These are phyloP conservation scores for Euura lappo DNA, from an alignment of 1,140 invertebrate species.

Conservation along the genomic window DNA sequence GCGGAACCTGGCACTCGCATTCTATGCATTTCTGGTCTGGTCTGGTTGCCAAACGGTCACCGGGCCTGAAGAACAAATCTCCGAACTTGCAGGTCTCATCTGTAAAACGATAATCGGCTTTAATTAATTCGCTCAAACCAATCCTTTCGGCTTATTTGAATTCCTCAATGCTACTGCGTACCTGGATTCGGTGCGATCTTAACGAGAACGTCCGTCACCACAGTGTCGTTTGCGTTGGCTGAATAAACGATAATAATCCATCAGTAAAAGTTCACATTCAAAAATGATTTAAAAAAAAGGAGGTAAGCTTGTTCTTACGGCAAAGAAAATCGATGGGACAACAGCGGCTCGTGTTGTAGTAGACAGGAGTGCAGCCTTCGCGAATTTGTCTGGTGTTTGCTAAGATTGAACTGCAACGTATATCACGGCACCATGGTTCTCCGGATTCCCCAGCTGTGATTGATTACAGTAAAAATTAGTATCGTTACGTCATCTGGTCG, in stretches of 20 bases:
- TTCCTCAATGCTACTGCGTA: neutral
- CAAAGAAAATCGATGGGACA: conserved; percentile 62
- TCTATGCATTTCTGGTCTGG: conserved; percentile 49
- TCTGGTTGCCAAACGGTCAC: conserved; percentile 50
- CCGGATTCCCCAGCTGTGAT: neutral
- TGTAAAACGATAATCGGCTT: neutral
- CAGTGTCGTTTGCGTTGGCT: conserved; percentile 12
- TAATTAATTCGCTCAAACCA: too few species aligned
- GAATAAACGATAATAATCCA: conserved; percentile 5
- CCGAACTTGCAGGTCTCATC: conserved; percentile 52
- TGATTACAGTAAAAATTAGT: neutral
- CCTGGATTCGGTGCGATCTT: neutral
- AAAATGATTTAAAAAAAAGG: neutral
- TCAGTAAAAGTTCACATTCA: neutral
- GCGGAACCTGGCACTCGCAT: conserved; percentile 54
- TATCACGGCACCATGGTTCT: conserved; percentile 50
- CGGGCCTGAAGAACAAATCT: conserved; percentile 49
- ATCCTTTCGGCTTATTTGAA: too few species aligned
- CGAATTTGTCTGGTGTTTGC: conserved; percentile 53
- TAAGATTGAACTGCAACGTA: conserved; percentile 61
- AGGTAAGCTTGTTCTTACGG: conserved; percentile 45
- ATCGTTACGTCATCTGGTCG: neutral
- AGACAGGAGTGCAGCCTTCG: conserved; percentile 59
- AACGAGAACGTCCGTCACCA: neutral
- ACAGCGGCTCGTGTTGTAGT: conserved; percentile 46